Evolutionary conservation across 1,140 invertebrate species (phyloP).

Genomic region (Drosophila lacertosa): DNA sequence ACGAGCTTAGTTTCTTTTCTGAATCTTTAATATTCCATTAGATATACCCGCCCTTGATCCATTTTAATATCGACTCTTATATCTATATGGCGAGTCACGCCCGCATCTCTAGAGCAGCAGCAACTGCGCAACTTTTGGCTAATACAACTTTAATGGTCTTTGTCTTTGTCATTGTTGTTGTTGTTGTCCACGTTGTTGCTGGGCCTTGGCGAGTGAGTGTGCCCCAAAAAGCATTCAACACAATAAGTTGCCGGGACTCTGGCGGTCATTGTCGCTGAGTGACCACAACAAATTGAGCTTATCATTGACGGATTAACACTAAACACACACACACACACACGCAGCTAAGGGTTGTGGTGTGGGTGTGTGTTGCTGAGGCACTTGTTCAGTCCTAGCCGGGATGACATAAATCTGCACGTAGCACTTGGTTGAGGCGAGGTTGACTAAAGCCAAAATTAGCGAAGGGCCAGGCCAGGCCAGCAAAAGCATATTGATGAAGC

Average conservation of each 20-base stretch:
- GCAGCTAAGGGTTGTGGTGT: not conserved
- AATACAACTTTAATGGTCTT: slow-evolving; percentile 74
- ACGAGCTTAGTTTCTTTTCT: too few relatives aligned
- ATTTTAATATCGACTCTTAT: not conserved
- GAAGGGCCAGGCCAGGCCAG: too few relatives aligned
- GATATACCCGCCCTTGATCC: too few relatives aligned
- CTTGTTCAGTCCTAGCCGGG: slow-evolving; percentile 50
- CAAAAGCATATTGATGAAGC: slow-evolving; percentile 81
- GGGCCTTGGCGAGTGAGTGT: not conserved
- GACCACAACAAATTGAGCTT: slow-evolving; percentile 83
- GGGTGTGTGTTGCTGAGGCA: slow-evolving; percentile 32
- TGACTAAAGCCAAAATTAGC: slow-evolving; percentile 77
- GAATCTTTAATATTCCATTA: not conserved
- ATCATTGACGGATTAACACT: slow-evolving; percentile 83
- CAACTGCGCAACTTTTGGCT: slow-evolving; percentile 32
- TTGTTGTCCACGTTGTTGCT: not conserved
- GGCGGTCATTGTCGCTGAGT: slow-evolving; percentile 69
- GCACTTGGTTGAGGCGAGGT: slow-evolving; percentile 41
- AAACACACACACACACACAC: slow-evolving; percentile 64
- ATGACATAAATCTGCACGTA: slow-evolving; percentile 78
- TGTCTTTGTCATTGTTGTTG: slow-evolving; percentile 2
- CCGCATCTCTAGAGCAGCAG: slow-evolving; percentile 42
- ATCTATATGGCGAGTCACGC: slow-evolving; percentile 16
- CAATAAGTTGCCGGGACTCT: slow-evolving; percentile 22
- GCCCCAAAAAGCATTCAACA: slow-evolving; percentile 51